Conservation (phyloP, 2,888 invertebrate genomes). For the Drosophila heteroneura region DNA sequence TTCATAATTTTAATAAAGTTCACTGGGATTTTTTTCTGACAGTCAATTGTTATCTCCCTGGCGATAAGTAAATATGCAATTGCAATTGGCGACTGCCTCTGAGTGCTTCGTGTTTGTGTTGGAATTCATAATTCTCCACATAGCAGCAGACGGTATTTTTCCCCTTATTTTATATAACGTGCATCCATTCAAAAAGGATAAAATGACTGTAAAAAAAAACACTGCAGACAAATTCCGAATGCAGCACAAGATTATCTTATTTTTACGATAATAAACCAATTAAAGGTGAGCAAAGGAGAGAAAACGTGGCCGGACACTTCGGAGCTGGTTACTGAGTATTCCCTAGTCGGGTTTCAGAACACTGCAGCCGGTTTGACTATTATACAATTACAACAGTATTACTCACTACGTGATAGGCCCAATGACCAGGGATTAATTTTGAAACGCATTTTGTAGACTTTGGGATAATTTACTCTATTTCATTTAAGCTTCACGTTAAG, state of each 20-base stretch:
- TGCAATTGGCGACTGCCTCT: slow-evolving; percentile 55
- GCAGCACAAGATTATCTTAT: background rate
- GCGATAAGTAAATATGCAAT: slow-evolving; percentile 76
- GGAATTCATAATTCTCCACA: slow-evolving; percentile 41
- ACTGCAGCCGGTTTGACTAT: background rate
- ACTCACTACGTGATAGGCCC: slow-evolving; percentile 30
- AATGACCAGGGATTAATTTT: slow-evolving; percentile 32
- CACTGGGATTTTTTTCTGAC: slow-evolving; percentile 55
- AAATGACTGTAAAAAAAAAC: background rate
- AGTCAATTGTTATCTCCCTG: slow-evolving; percentile 75
- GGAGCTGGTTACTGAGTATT: background rate
- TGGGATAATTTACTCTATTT: slow-evolving; percentile 62
- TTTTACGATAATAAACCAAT: background rate
- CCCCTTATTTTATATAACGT: background rate
- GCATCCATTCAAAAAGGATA: background rate
- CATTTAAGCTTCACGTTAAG: slow-evolving; percentile 53
- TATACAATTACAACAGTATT: slow-evolving; percentile 10
- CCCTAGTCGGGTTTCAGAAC: background rate
- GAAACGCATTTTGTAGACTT: slow-evolving; percentile 33
- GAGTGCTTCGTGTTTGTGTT: slow-evolving; percentile 43
- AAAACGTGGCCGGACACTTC: background rate
- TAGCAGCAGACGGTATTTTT: slow-evolving; percentile 14
- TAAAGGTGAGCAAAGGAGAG: background rate
- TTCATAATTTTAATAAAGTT: slow-evolving; percentile 78
- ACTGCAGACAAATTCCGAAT: background rate